Base-by-base conservation (phyloP, 1,140 invertebrate genomes). In the Drosophila setifemur region DNA sequence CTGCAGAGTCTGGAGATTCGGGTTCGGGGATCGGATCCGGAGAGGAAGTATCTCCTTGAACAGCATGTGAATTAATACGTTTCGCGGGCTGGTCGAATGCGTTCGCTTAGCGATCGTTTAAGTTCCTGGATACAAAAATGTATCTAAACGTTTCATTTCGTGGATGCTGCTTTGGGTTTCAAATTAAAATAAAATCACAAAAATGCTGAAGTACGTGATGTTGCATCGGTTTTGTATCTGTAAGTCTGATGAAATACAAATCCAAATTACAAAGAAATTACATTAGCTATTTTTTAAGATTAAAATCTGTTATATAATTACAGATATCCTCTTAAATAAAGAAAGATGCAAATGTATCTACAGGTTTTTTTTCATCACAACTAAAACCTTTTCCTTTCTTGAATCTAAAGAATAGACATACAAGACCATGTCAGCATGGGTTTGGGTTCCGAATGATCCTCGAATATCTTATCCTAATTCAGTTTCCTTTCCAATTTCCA, bases 71-170 rank as follows among this genome's bases (percentile, higher is more conserved):
- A 64, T 63, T 64, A 64, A 63, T 64, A 61, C 43, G 61, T 19
- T 64, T 45, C n/a, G 60, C n/a, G 33, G 60, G 55, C 55, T 63
- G 60, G 57, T 48, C 57, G 57, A 64, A 64, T 64, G 61, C 61
- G 61, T 64, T 64, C 61, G 61, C 64, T 64, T 64, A 64, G 61
- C 61, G 61, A 64, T 49, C 61, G 43, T 31, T 64, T 64, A 64
- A 61, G 25, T 63, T 33, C 54, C 40, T 14, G 40, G 16, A 55
- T 28, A 21, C 57, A 48, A 61, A 39, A 14, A n/a, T 29, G 19
- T 25, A 25, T 33, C 12, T 16, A 14, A 14, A 5, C n/a, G 26
- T 14, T 44, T 23, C n/a, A n/a, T n/a, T n/a, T n/a, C n/a, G n/a
- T n/a, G n/a, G n/a, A n/a, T 16, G 19, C 14, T 5, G 54, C 23